Evolutionary conservation across 2,797 vertebrate species (phyloP).

Genomic region (Ctenochaetus hawaiiensis): DNA sequence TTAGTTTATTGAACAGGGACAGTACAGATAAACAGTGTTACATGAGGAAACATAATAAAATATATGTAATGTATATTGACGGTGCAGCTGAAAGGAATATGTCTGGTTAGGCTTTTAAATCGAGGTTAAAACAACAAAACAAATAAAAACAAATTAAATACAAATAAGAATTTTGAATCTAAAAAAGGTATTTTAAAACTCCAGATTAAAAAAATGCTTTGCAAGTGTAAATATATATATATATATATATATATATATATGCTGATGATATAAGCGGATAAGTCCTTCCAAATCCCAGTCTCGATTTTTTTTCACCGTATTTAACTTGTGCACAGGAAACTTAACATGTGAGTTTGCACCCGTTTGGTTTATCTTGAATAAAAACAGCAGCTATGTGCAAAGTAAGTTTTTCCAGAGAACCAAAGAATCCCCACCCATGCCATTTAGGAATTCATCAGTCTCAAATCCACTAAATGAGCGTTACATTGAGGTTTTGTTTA

Average conservation of each 20-base stretch:
- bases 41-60: background rate
- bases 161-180: background rate
- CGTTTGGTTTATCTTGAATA: background rate
- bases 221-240: background rate
- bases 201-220: background rate
- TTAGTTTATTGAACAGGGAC: background rate
- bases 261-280: too few species aligned
- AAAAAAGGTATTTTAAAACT: background rate
- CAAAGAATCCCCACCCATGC: constrained; percentile 70
- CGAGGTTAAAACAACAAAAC: constrained; percentile 7
- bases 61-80: too few species aligned
- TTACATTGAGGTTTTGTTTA: constrained; percentile 86
- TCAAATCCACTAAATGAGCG: constrained; percentile 82
- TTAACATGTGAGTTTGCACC: background rate
- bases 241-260: background rate
- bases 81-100: background rate
- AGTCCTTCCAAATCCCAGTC: too few species aligned
- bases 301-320: too few species aligned
- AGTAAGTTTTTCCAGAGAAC: constrained; percentile 37
- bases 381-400: background rate
- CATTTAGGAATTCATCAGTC: constrained; percentile 83
- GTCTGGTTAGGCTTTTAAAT: background rate
- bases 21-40: background rate
- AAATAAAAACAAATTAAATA: background rate
- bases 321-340: background rate